Percentiles rank a stretch among this genome's conserved stretches.
These are phyloP conservation scores for Pelosia muscerda DNA, from an alignment of 2,888 invertebrate species.

Conservation along the genomic window DNA sequence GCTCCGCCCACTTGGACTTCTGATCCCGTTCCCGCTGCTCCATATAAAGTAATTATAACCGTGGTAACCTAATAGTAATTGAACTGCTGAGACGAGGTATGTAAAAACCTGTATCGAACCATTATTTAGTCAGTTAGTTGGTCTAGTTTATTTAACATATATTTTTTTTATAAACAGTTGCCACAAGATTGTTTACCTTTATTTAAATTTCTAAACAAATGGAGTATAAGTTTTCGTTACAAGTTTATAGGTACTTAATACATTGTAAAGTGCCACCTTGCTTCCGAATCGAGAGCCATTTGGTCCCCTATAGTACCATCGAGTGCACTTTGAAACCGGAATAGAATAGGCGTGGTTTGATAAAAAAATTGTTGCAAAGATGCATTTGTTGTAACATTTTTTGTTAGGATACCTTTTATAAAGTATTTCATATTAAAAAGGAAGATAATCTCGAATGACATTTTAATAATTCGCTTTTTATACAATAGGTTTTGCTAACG, in stretches of 20 bases:
- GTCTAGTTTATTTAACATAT: too few species aligned
- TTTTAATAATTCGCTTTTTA: background rate
- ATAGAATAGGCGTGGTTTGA: background rate
- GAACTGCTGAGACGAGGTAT: too few species aligned
- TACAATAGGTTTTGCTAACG: too few species aligned
- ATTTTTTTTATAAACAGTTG: too few species aligned
- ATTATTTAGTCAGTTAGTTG: too few species aligned
- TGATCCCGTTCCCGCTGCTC: too few species aligned
- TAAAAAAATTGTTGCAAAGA: background rate
- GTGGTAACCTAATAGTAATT: too few species aligned
- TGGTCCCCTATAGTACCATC: background rate
- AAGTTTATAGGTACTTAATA: slow-evolving; percentile 9
- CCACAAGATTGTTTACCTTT: too few species aligned
- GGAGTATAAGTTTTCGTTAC: background rate
- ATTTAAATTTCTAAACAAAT: too few species aligned
- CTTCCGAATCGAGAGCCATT: slow-evolving; percentile 13
- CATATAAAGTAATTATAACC: too few species aligned
- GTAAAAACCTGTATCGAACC: too few species aligned
- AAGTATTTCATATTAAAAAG: background rate
- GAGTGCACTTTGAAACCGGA: slow-evolving; percentile 1
- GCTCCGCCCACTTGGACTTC: too few species aligned
- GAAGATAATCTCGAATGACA: background rate
- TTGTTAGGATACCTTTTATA: background rate
- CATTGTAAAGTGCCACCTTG: slow-evolving; percentile 9
- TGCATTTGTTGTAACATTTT: background rate